Percentiles rank a stretch among this genome's conserved stretches.
Evolutionary conservation across 2,888 invertebrate species (phyloP).

Genomic region (Cheilosia pagana): DNA sequence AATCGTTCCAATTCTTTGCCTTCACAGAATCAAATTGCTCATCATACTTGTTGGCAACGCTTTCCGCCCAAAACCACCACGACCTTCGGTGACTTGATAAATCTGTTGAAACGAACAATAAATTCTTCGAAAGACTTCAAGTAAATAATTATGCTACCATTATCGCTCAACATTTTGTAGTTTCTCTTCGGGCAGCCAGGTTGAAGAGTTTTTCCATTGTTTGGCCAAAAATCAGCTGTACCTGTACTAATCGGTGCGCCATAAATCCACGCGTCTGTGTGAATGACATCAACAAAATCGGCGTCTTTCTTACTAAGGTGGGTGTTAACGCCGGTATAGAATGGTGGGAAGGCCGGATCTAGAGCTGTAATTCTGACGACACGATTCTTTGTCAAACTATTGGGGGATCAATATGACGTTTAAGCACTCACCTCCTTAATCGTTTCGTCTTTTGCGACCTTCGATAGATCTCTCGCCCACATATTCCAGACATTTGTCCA

Average conservation of each 20-base stretch:
- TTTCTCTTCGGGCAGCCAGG: constrained; percentile 85
- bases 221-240: constrained; percentile 87
- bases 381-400: not conserved
- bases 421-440: constrained; percentile 74
- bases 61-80: constrained; percentile 87
- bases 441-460: constrained; percentile 76
- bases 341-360: constrained; percentile 87
- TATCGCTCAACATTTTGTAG: constrained; percentile 81
- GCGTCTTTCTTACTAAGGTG: constrained; percentile 85
- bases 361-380: constrained; percentile 85
- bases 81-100: constrained; percentile 87
- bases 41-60: constrained; percentile 81
- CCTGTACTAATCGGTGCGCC: constrained; percentile 86
- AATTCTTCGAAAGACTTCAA: not conserved
- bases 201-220: constrained; percentile 86
- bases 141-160: constrained; percentile 79
- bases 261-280: constrained; percentile 87
- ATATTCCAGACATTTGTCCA: constrained; percentile 81
- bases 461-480: constrained; percentile 79
- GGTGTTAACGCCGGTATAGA: constrained; percentile 82
- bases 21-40: constrained; percentile 85
- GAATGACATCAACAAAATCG: constrained; percentile 88
- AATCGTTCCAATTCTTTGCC: constrained; percentile 85
- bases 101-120: constrained; percentile 80
- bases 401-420: not conserved